These are phyloP conservation scores for Peromyscus polionotus DNA, from an alignment of 2,113 vertebrate species.

Conservation along the genomic window DNA sequence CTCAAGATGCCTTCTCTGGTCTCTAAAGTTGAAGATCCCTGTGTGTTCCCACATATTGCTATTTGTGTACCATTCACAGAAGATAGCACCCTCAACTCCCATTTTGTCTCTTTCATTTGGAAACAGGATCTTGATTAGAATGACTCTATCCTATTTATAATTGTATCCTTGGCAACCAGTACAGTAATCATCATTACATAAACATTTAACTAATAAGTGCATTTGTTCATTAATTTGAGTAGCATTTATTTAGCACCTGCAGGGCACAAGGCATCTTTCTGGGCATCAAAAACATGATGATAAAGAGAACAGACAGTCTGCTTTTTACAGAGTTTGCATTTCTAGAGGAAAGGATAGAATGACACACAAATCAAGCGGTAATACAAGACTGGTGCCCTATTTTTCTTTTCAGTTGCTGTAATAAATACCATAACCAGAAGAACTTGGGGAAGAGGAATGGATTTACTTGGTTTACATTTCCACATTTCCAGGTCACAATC, in stretches of 20 bases:
- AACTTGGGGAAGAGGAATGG: neutral
- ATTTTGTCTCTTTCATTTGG: neutral
- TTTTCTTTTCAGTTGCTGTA: neutral
- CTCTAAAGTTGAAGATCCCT: neutral
- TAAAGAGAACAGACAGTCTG: neutral
- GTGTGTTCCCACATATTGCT: neutral
- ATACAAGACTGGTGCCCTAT: neutral
- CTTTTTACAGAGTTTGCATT: neutral
- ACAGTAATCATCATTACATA: neutral
- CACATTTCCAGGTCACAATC: neutral
- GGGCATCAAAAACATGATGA: neutral
- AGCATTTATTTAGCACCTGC: conserved; percentile 24
- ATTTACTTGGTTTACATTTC: neutral
- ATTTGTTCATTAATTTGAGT: conserved; percentile 28
- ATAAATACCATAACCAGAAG: neutral
- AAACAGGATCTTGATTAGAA: conserved; percentile 16
- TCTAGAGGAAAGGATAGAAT: neutral
- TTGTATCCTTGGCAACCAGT: conserved; percentile 34
- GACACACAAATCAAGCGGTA: neutral
- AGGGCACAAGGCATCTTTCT: neutral
- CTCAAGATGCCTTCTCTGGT: neutral
- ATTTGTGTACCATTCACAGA: neutral
- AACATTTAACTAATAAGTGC: conserved; percentile 27
- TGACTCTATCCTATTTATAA: conserved; percentile 53
- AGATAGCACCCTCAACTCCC: neutral